phyloP scores from a whole-genome alignment of 2,888 invertebrate genomes.

The Anthophora plumipes region DNA sequence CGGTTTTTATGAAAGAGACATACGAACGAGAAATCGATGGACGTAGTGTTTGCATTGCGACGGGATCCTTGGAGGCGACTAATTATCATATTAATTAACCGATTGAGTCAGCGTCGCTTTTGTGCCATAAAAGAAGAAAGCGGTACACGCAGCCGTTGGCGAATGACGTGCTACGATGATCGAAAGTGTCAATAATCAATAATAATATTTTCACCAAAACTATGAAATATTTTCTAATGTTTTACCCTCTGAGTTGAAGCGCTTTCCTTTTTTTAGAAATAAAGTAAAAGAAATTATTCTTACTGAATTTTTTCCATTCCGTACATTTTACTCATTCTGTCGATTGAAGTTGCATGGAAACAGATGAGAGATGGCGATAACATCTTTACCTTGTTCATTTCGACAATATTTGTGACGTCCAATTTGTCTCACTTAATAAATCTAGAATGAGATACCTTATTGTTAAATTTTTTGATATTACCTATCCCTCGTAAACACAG shows the following conservation, averaged over 20 bases:
- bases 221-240: too few relatives aligned
- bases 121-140: slow-evolving; percentile 54
- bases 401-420: background rate
- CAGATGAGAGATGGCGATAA: slow-evolving; percentile 3
- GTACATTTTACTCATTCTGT: background rate
- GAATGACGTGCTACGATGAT: slow-evolving; percentile 14
- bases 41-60: slow-evolving; percentile 3
- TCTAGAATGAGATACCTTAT: slow-evolving; percentile 16
- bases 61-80: slow-evolving; percentile 19
- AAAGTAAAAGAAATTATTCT: background rate
- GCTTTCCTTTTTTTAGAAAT: background rate
- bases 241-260: too few relatives aligned
- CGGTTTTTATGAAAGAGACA: slow-evolving; percentile 5
- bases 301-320: background rate
- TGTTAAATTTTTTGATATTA: background rate
- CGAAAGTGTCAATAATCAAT: slow-evolving; percentile 13
- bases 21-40: slow-evolving; percentile 17
- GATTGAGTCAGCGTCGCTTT: slow-evolving; percentile 32
- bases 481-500: background rate
- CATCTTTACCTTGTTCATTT: background rate
- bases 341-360: slow-evolving; percentile 8
- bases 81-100: slow-evolving; percentile 36
- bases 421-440: slow-evolving; percentile 1
- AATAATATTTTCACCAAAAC: too few relatives aligned
- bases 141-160: slow-evolving; percentile 5